Evolutionary conservation across 1,140 invertebrate genomes (phyloP), one percentile per base, ranked within the genome.

Genomic region (Ooceraea biroi): DNA sequence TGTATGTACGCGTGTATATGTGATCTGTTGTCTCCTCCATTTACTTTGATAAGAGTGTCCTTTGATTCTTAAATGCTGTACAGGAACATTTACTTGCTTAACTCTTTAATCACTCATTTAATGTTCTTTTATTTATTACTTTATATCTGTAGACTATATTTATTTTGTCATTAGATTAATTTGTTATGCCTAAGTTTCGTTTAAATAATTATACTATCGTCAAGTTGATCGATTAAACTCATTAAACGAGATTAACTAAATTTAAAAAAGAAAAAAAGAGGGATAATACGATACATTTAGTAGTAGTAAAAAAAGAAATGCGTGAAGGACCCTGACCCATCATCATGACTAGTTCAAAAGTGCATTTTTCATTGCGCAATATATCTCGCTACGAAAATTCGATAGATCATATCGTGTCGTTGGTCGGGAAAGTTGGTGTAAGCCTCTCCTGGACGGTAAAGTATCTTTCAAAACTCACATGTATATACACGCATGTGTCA

Each of bases 31-130:
- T 66, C 82, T 78, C 44, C 48, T 76, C 46, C 22, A 68, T 80
- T 68, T 72, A 50, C 76, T 55, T 91, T 85, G 90, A 92, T 91
- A 91, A 92, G 85, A 91, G 90, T 92, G 88, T 92, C 90, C 86
- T 94, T 94, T 94, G 93, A 95, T 94, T 94, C 92, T 94, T 94
- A 94, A 94, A 94, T 94, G 94, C 93, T 94, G 94, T 94, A 94
- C 93, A 95, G 94, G 94, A 95, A 95, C 94, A 94, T 95, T 94
- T 92, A 94, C 92, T 94, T 92, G 83, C 88, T 91, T 93, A 91
- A 87, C 77, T 88, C 52, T 91, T 90, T 90, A 91, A 93, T 91
- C 85, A 69, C 61, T 86, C 68, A 61, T 80, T 88, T 68, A 74
- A 63, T 88, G 22, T 83, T 63, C 68, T 78, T 83, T 71, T 90